Conservation (phyloP, 2,113 vertebrate species). For the Pogonocichla stellata region DNA sequence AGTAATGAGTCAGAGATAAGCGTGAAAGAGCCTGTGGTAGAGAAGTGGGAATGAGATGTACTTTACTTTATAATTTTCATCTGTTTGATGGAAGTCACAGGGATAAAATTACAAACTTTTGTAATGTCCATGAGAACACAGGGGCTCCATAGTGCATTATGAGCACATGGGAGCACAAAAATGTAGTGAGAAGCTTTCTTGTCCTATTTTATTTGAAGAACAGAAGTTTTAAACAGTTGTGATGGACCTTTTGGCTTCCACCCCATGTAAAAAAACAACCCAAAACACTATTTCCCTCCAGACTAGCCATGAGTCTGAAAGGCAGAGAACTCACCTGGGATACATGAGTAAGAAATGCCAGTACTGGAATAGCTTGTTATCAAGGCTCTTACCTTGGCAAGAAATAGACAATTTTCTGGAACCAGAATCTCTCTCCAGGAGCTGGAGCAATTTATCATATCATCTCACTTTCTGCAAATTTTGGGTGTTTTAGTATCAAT, state of each 20-base stretch:
- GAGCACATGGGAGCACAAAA: neutral
- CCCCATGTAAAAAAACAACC: fast-evolving
- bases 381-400: neutral
- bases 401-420: neutral
- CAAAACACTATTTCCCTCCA: neutral
- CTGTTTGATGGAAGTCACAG: neutral
- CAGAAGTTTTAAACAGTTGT: neutral
- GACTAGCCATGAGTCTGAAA: neutral
- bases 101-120: neutral
- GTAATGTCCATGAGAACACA: neutral
- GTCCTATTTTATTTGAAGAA: neutral
- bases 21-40: neutral
- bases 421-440: neutral
- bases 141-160: neutral
- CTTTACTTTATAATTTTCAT: neutral
- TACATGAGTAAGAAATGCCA: neutral
- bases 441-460: neutral
- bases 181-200: neutral
- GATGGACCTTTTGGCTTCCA: neutral
- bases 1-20: neutral
- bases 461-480: neutral
- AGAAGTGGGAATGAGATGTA: neutral
- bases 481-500: neutral
- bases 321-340: neutral
- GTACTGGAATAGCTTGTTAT: neutral